Evolutionary conservation across 1,140 invertebrate species (phyloP).

Genomic region (Lucilia cuprina): DNA sequence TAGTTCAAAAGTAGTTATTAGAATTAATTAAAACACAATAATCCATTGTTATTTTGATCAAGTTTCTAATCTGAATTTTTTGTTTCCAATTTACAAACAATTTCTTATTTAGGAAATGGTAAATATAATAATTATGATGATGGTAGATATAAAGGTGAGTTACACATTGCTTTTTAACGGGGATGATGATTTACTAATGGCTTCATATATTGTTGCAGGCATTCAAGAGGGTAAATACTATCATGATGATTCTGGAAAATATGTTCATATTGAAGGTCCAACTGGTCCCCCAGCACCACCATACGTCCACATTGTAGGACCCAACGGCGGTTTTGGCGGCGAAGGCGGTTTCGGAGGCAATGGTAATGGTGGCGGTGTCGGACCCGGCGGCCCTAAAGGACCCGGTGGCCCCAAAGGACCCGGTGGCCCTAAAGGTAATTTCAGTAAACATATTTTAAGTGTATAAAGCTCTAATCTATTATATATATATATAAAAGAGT

Average conservation of each 20-base stretch:
- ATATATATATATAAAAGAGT: too few relatives aligned
- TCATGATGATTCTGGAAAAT: slow-evolving; percentile 65
- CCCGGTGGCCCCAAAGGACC: slow-evolving; percentile 57
- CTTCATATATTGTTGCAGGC: slow-evolving; percentile 40
- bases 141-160: slow-evolving; percentile 55
- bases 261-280: slow-evolving; percentile 63
- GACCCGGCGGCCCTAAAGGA: slow-evolving; percentile 54
- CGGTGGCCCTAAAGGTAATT: slow-evolving; percentile 50
- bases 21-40: not conserved
- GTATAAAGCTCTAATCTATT: too few relatives aligned
- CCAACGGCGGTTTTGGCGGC: slow-evolving; percentile 59
- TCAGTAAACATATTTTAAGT: not conserved
- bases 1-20: not conserved
- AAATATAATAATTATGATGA: slow-evolving; percentile 48
- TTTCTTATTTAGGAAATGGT: slow-evolving; percentile 48
- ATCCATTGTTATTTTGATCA: not conserved
- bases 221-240: slow-evolving; percentile 63
- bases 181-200: not conserved
- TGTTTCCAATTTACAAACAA: not conserved
- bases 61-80: not conserved
- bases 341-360: slow-evolving; percentile 47
- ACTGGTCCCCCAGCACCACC: slow-evolving; percentile 64
- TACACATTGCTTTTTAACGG: not conserved
- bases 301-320: slow-evolving; percentile 62
- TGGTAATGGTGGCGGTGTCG: slow-evolving; percentile 47